phyloP scores from a whole-genome alignment of 2,797 vertebrate genomes.

The Platyrinchus mystaceus region DNA sequence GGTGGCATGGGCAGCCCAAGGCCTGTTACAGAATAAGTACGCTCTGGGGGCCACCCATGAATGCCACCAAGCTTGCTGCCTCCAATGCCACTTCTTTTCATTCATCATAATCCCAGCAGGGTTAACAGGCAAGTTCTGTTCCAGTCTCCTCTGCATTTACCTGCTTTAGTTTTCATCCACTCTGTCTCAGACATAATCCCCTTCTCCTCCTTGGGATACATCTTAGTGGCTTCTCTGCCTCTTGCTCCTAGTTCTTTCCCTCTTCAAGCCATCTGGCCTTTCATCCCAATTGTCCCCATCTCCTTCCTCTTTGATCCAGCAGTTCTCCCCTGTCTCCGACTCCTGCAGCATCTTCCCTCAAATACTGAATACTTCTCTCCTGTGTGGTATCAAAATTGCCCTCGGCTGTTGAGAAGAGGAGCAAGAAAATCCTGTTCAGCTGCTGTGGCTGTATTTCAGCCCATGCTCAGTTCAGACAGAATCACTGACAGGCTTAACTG shows the following conservation, averaged over 20 bases:
- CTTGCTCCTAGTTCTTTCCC: neutral
- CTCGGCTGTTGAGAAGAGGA: neutral
- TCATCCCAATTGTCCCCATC: neutral
- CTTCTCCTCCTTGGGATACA: neutral
- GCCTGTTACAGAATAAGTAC: neutral
- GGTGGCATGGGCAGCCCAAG: neutral
- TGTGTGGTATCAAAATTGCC: neutral
- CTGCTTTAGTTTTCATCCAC: neutral
- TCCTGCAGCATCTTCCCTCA: neutral
- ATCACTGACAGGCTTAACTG: neutral
- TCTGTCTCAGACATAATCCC: neutral
- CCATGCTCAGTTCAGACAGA: neutral
- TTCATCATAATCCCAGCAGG: neutral
- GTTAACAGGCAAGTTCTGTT: neutral
- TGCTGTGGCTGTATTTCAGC: neutral
- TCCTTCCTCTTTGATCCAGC: neutral
- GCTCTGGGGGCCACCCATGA: neutral
- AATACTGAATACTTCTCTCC: neutral
- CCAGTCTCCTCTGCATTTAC: neutral
- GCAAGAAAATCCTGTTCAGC: conserved; percentile 18
- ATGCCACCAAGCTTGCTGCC: neutral
- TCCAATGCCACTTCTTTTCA: neutral
- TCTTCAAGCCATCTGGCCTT: neutral
- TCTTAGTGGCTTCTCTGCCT: neutral
- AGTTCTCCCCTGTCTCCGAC: neutral